Base-by-base conservation (phyloP, 2,797 vertebrate species). In the Acrossocheilus wenchowensis region DNA sequence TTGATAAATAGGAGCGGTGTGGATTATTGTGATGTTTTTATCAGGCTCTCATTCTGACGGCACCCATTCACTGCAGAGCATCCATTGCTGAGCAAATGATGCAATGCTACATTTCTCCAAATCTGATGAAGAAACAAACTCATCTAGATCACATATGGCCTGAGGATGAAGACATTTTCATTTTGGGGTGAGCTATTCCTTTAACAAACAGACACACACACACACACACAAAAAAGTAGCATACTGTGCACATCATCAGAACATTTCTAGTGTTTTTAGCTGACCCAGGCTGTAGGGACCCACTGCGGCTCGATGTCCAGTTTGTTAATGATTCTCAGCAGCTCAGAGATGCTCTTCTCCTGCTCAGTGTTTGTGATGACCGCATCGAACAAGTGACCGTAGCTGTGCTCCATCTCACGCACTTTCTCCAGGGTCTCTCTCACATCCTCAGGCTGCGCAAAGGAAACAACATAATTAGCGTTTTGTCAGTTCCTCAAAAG, bases 241-340 rank as follows among this genome's bases (percentile, higher is more conserved):
- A 2, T 26, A 43, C 2, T 6, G 39, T 43, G 19, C 39, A 72
- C 41, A 7, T 52, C 45, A 34, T 50, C 26, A 6, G 26, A 60
- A 78, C 39, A 81, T 66, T n/a, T 45, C 78, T 23, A 9, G 60
- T n/a, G 54, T 60, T 48, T 90, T 90, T 92, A 99, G 92, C 96
- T 96, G 81, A 99, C 94, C 98, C 98, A 99, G 83, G 97, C 96
- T 14, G 97, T 97, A 41, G 98, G 97, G 60, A 99, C 98, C 98
- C 98, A 99, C 94, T 99, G 98, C 23, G 98, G 98, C 93, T 98
- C 98, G 1, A 97, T 97, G 94, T 99, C 98, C 82, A 99, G 96
- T 93, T 97, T 98, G 89, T 98, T 97, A 90, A 98, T 97, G 91
- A 98, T 92, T 72, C 96, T 94, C 86, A 96, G 95, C 83, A 99